Conservation (phyloP, 2,888 invertebrate genomes). For the Deilephila porcellus region DNA sequence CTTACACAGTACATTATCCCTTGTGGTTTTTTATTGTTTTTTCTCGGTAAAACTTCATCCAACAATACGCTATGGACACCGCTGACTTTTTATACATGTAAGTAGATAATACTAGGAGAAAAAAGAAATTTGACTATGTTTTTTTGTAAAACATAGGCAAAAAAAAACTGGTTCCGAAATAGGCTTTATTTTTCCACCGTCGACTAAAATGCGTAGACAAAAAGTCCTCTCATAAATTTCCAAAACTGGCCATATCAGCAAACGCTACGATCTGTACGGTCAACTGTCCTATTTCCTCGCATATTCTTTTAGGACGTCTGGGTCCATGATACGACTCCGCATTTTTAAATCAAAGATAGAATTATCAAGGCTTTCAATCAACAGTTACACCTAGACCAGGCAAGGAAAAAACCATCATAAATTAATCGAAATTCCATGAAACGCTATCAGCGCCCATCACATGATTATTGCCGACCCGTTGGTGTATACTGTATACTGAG, state of each 20-base stretch:
- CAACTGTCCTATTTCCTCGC: background rate
- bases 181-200: background rate
- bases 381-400: background rate
- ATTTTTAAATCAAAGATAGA: background rate
- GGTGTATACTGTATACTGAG: constrained; percentile 24
- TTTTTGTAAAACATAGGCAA: background rate
- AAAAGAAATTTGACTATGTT: too few species aligned
- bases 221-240: constrained; percentile 12
- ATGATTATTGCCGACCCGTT: constrained; percentile 18
- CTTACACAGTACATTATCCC: too few species aligned
- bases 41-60: too few species aligned
- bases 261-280: background rate
- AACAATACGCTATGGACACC: too few species aligned
- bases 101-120: too few species aligned
- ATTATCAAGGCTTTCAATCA: constrained; percentile 10
- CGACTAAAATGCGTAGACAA: background rate
- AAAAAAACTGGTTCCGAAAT: too few species aligned
- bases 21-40: too few species aligned
- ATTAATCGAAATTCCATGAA: constrained; percentile 20
- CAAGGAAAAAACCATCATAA: background rate
- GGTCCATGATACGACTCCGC: too few species aligned
- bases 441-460: constrained; percentile 15
- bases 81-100: too few species aligned
- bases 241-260: constrained; percentile 4
- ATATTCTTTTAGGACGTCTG: background rate